Percentiles rank a stretch among this genome's conserved stretches.
These are phyloP conservation scores for Peromyscus attwateri DNA, from an alignment of 2,797 vertebrate genomes.

Conservation along the genomic window DNA sequence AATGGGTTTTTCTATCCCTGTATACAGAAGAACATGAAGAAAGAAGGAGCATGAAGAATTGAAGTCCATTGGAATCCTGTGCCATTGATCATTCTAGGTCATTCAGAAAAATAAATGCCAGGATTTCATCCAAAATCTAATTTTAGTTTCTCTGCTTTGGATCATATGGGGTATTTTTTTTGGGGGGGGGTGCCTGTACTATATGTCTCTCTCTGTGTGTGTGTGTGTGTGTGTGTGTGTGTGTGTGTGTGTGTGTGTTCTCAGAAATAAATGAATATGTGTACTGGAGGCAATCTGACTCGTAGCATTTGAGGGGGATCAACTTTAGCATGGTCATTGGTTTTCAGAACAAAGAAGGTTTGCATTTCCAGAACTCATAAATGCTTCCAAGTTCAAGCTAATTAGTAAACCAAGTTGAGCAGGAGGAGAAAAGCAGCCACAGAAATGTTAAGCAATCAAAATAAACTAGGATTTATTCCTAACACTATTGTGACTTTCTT, in stretches of 20 bases:
- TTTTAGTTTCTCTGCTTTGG: constrained; percentile 62
- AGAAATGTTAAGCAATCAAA: constrained; percentile 79
- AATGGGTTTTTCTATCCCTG: background rate
- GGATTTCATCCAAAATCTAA: constrained; percentile 72
- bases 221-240: background rate
- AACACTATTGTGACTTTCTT: constrained; percentile 67
- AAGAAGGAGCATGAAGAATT: background rate
- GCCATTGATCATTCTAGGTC: background rate
- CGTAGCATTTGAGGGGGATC: constrained; percentile 49
- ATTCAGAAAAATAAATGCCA: constrained; percentile 51
- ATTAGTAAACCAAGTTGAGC: constrained; percentile 73
- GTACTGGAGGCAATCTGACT: constrained; percentile 61
- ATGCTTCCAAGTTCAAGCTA: constrained; percentile 77
- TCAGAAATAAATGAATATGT: constrained; percentile 58
- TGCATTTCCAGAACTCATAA: constrained; percentile 76
- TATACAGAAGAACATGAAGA: background rate
- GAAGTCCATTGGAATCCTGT: constrained; percentile 52
- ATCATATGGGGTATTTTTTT: background rate
- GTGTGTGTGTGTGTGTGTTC: constrained; percentile 1
- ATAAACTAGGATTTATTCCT: constrained; percentile 72
- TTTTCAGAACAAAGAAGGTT: constrained; percentile 79
- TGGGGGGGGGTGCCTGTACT: background rate
- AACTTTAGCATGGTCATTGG: constrained; percentile 58
- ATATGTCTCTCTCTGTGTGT: background rate
- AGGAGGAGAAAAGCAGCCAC: constrained; percentile 71